phyloP scores from a whole-genome alignment of 2,113 vertebrate genomes.

The Alouatta palliata region DNA sequence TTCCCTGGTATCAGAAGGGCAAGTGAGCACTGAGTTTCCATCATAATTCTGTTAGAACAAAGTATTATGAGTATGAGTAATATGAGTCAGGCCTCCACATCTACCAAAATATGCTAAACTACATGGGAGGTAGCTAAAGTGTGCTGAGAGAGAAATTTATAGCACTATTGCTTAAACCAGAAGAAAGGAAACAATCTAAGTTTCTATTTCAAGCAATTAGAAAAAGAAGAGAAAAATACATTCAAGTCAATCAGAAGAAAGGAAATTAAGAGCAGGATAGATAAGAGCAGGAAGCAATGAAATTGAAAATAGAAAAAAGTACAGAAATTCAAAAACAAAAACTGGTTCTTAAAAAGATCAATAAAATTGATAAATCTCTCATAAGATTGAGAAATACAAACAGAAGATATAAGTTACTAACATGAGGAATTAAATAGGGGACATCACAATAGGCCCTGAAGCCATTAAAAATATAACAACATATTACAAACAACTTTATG shows the following conservation, averaged over 20 bases:
- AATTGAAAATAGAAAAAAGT: neutral
- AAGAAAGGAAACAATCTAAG: neutral
- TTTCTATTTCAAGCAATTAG: neutral
- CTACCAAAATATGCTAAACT: neutral
- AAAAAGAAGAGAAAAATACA: neutral
- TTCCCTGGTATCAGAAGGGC: neutral
- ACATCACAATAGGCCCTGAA: neutral
- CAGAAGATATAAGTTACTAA: neutral
- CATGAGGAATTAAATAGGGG: neutral
- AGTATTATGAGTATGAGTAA: neutral
- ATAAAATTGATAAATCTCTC: neutral
- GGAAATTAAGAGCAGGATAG: neutral
- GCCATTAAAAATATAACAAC: neutral
- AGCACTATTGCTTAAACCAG: neutral
- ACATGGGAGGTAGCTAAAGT: neutral
- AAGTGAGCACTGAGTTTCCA: neutral
- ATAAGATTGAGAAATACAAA: neutral
- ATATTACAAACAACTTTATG: neutral
- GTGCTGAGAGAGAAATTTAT: neutral
- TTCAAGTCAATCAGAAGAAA: neutral
- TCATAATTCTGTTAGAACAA: neutral
- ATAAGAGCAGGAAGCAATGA: neutral
- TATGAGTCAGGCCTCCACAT: neutral
- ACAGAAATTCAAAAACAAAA: neutral
- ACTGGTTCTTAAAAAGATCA: neutral